These are phyloP conservation scores for Limnephilus rhombicus DNA, from an alignment of 2,888 invertebrate genomes.

Conservation along the genomic window DNA sequence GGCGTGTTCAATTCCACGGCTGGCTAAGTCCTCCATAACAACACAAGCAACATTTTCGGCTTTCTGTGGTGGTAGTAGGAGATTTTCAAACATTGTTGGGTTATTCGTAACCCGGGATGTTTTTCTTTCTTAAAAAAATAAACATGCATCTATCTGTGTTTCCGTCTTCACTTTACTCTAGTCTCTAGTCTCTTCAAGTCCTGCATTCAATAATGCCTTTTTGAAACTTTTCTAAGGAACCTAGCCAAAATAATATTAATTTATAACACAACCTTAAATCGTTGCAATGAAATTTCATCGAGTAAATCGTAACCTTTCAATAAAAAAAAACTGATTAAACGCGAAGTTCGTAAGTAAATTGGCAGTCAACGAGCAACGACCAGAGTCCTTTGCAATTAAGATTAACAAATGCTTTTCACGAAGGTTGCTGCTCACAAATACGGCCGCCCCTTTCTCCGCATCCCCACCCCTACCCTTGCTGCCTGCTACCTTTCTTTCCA, in stretches of 20 bases:
- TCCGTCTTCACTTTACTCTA: too few species aligned
- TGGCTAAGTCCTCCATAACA: too few species aligned
- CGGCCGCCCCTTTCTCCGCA: not conserved
- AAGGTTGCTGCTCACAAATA: conserved; percentile 5
- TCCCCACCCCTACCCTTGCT: not conserved
- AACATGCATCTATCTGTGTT: too few species aligned
- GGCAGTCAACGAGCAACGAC: not conserved
- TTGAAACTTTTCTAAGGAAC: too few species aligned
- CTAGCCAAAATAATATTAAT: not conserved
- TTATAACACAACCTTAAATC: not conserved
- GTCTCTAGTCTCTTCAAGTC: too few species aligned
- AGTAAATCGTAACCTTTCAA: not conserved
- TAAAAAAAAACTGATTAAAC: not conserved
- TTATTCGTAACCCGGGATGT: too few species aligned
- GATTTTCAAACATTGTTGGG: too few species aligned
- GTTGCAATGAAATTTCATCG: not conserved
- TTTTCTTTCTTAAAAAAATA: too few species aligned
- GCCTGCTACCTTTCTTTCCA: not conserved
- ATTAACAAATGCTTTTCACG: conserved; percentile 19
- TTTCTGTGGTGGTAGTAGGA: too few species aligned
- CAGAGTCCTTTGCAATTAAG: not conserved
- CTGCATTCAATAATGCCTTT: too few species aligned
- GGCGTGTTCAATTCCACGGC: too few species aligned
- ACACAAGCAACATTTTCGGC: too few species aligned
- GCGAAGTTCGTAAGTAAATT: not conserved